These are phyloP conservation scores for Oxyruncus cristatus DNA, from an alignment of 2,113 vertebrate species.

Conservation along the genomic window DNA sequence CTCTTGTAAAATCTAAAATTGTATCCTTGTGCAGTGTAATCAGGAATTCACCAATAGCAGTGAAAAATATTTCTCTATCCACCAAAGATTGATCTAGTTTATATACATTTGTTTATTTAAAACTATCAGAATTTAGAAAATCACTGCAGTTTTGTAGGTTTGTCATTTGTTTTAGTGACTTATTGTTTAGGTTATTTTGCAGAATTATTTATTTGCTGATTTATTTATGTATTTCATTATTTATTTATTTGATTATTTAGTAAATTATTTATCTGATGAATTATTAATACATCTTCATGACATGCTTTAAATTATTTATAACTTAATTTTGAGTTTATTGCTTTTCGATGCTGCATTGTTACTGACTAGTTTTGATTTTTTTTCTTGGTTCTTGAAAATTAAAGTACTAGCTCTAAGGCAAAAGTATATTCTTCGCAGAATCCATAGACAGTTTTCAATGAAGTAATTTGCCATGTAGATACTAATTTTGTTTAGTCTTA, in stretches of 20 bases:
- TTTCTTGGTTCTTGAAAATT: slow-evolving; percentile 90
- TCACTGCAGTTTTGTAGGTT: slow-evolving; percentile 75
- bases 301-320: slow-evolving; percentile 97
- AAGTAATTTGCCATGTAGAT: slow-evolving; percentile 66
- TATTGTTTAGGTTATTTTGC: slow-evolving; percentile 85
- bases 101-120: slow-evolving; percentile 83
- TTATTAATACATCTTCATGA: slow-evolving; percentile 99
- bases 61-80: slow-evolving; percentile 74
- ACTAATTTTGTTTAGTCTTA: slow-evolving; percentile 66
- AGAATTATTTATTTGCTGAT: slow-evolving; percentile 93
- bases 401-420: slow-evolving; percentile 85
- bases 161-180: slow-evolving; percentile 83
- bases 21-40: slow-evolving; percentile 65
- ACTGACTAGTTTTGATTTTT: slow-evolving; percentile 89
- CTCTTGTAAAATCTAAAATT: slow-evolving; percentile 76
- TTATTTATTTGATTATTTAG: slow-evolving; percentile 99
- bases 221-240: slow-evolving; percentile 98
- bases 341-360: slow-evolving; percentile 95
- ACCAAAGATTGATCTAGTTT: slow-evolving; percentile 75
- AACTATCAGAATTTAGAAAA: slow-evolving; percentile 78
- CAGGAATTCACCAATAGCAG: slow-evolving; percentile 72
- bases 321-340: slow-evolving; percentile 99
- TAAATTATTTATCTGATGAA: slow-evolving; percentile 99
- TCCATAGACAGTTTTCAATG: slow-evolving; percentile 44
- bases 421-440: slow-evolving; percentile 74